Evolutionary conservation across 2,113 vertebrate genomes (phyloP), one percentile per base, ranked within the genome.

Genomic region (Pluvianellus socialis): DNA sequence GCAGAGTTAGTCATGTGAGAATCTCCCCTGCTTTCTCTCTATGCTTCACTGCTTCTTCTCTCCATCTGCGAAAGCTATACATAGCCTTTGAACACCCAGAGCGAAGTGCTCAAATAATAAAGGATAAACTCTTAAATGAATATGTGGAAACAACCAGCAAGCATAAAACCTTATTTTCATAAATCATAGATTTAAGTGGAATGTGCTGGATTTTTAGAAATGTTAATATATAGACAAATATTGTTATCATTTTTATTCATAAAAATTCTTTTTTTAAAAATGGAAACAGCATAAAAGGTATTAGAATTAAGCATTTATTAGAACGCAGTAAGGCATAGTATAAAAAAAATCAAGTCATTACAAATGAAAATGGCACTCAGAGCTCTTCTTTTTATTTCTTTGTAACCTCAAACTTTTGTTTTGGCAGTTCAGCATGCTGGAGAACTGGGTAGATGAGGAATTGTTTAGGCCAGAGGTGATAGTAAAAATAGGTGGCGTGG

Each of bases 1-100:
- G 85, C 85, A 79, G 92, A 90, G 81, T 88, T 61, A 95, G 90
- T 62, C 86, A 91, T 94, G 94, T 97, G 96, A 96, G 83, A 96
- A 95, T 68, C 83, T 92, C 63, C 90, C 15, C 82, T 79, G 79
- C 77, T 65, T 91, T 90, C 62, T 70, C 32, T 94, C 72, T 85
- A 10, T 63, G 96, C 94, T 95, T 95, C 86, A 4, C 38, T 96
- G 95, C 88, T 79, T 56, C 90, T 61, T 92, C 81, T 95, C 88
- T 96, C 65, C 22, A 7, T n/a, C 86, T 76, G 30, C 91, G 92
- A 87, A 86, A 92, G 47, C 59, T 61, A 13, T 21, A 40, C 42
- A 18, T 4, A 81, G 62, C 72, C 93, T 88, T 94, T 83, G 73
- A 75, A 62, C 53, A 92, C 50, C 35, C 70, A 90, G 50, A 81